Evolutionary conservation across 2,888 invertebrate genomes (phyloP).

Genomic region (Ectropis crepuscularia): DNA sequence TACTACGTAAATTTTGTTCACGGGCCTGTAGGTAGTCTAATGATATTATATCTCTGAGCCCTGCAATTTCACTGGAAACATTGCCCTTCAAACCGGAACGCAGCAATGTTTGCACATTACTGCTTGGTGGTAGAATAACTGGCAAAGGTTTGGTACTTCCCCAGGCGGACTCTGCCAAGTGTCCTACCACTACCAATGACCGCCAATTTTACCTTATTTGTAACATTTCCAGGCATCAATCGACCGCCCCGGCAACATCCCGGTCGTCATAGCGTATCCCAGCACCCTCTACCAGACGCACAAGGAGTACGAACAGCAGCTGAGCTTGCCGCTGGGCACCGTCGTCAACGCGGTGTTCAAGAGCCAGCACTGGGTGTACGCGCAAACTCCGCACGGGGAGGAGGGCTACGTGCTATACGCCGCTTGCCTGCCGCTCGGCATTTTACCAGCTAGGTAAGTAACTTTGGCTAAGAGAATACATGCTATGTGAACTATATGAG

Average conservation of each 20-base stretch:
- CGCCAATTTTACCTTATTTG: neutral
- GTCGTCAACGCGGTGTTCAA: conserved; percentile 95
- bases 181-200: too few relatives aligned
- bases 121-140: too few relatives aligned
- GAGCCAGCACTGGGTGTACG: conserved; percentile 93
- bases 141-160: too few relatives aligned
- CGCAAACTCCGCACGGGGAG: conserved; percentile 93
- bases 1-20: too few relatives aligned
- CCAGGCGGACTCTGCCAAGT: too few relatives aligned
- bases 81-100: too few relatives aligned
- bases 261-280: conserved; percentile 91
- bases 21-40: too few relatives aligned
- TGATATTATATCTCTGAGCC: too few relatives aligned
- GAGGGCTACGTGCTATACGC: conserved; percentile 92
- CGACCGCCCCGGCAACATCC: conserved; percentile 93
- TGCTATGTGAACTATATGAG: too few relatives aligned
- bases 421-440: conserved; percentile 91
- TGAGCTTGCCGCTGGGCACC: conserved; percentile 90
- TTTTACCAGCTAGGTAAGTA: conserved; percentile 70
- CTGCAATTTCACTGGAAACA: too few relatives aligned
- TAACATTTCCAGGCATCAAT: conserved; percentile 87
- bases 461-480: too few relatives aligned
- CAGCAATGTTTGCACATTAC: too few relatives aligned
- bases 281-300: conserved; percentile 90
- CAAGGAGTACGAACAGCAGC: conserved; percentile 87